phyloP scores from a whole-genome alignment of 2,888 invertebrate species.

The Ellobium chinense region DNA sequence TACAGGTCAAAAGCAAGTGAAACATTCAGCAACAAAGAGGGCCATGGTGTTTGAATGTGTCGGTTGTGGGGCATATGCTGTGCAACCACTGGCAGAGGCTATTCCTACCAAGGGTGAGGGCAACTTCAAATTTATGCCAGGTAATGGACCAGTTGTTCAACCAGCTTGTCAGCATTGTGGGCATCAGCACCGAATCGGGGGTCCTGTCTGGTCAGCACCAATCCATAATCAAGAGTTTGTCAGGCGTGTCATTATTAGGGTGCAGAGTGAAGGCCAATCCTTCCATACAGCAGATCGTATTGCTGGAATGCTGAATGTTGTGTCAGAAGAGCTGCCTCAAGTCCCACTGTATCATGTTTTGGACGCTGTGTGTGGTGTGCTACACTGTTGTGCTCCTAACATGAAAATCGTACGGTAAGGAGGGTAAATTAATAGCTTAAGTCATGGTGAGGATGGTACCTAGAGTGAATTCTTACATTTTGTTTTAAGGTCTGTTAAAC shows the following conservation, averaged over 20 bases:
- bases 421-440: too few relatives aligned
- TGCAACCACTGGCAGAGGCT: conserved; percentile 86
- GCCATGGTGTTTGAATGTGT: conserved; percentile 93
- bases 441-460: too few relatives aligned
- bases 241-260: conserved; percentile 82
- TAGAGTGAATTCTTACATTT: too few relatives aligned
- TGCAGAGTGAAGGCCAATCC: conserved; percentile 74
- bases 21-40: conserved; percentile 87
- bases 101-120: conserved; percentile 65
- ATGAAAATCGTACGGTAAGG: conserved; percentile 83
- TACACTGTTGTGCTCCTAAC: conserved; percentile 81
- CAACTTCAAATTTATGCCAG: conserved; percentile 84
- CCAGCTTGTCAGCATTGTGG: conserved; percentile 88
- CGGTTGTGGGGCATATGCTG: conserved; percentile 90
- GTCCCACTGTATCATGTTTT: conserved; percentile 92
- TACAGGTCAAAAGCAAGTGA: conserved; percentile 90
- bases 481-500: too few relatives aligned
- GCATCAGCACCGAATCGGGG: conserved; percentile 88
- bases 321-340: conserved; percentile 88
- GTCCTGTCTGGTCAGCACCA: conserved; percentile 95
- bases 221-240: conserved; percentile 91
- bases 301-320: conserved; percentile 85
- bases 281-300: conserved; percentile 86
- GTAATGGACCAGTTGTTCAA: conserved; percentile 86
- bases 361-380: conserved; percentile 87